Evolutionary conservation across 2,797 vertebrate genomes (phyloP), one percentile per base, ranked within the genome.

Genomic region (Etheostoma nigrum): DNA sequence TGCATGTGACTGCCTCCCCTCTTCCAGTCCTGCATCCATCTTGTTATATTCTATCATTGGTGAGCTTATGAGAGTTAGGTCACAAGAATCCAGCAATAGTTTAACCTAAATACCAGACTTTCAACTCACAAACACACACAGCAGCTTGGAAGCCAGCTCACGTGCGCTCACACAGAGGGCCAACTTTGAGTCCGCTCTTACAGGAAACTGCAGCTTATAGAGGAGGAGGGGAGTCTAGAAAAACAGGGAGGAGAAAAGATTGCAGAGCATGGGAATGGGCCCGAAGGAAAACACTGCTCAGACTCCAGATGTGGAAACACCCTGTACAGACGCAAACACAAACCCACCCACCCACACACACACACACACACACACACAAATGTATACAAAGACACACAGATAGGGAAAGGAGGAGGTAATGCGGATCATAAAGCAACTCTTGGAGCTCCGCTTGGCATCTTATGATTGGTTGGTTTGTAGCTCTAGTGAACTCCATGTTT

Each of bases 291-390:
- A 93, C 90, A 91, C 86, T 85, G 86, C 88, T 82, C 85, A 91
- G 89, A 84, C 87, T 88, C 92, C 93, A 94, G 91, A 94, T 94
- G 94, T 94, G 90, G 88, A 86, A 91, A 92, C 91, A 88, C 92
- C 87, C 90, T 84, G 21, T 49, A 74, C 42, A 86, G 69, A 86
- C 74, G 78, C 64, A n/a, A 69, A 62, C 40, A 67, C 66, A 67
- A 44, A n/a, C 60, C 70, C 42, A 68, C 84, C 71, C 65, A 78
- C 45, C 82, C 82, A 80, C 21, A 70, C 9, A 81, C 18, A 83
- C 74, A 81, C 55, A 85, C 40, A 69, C 65, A 42, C 77, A 77
- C 76, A 74, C 84, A 73, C 63, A 78, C 47, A 84, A 81, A 80
- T 19, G 66, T 9, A 81, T 18, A 84, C 76, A 81, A 55, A 85